A percentile compares a stretch with the other conserved stretches of the same genome.
phyloP scores from a whole-genome alignment of 2,888 invertebrate genomes.

The Agriopis marginaria region DNA sequence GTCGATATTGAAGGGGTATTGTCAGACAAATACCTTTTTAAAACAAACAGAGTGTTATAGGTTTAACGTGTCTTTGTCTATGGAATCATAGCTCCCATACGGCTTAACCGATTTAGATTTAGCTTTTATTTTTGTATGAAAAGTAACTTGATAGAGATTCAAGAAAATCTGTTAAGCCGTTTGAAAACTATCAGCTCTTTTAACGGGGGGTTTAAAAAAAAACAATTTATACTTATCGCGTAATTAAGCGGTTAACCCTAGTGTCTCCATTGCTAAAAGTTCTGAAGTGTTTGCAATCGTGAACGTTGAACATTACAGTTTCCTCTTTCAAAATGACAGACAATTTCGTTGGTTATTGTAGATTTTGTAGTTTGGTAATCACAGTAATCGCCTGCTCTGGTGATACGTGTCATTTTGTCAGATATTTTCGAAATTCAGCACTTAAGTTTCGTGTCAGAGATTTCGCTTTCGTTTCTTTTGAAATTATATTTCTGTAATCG shows the following conservation, averaged over 20 bases:
- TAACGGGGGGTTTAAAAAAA: too few species aligned
- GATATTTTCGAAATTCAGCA: conserved; percentile 41
- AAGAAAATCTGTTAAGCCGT: too few species aligned
- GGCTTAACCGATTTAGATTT: too few species aligned
- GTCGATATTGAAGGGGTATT: too few species aligned
- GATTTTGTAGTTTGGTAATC: conserved; percentile 33
- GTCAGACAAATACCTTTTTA: too few species aligned
- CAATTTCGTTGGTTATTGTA: conserved; percentile 3
- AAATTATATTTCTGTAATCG: conserved; percentile 41
- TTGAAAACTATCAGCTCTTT: too few species aligned
- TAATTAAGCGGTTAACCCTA: neutral
- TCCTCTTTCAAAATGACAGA: neutral
- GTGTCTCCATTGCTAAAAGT: neutral
- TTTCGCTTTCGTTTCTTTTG: conserved; percentile 39
- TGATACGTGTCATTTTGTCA: conserved; percentile 39
- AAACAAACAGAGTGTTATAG: too few species aligned
- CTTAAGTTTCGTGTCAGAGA: conserved; percentile 31
- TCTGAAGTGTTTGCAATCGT: neutral
- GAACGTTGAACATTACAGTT: neutral
- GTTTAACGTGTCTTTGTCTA: too few species aligned
- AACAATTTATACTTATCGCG: too few species aligned
- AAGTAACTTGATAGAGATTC: too few species aligned
- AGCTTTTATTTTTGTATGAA: too few species aligned
- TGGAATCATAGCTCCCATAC: too few species aligned
- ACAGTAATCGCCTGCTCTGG: conserved; percentile 20